Percentiles rank a stretch among this genome's conserved stretches.
Conservation (phyloP, 2,113 vertebrate genomes). For the Fregetta grallaria region DNA sequence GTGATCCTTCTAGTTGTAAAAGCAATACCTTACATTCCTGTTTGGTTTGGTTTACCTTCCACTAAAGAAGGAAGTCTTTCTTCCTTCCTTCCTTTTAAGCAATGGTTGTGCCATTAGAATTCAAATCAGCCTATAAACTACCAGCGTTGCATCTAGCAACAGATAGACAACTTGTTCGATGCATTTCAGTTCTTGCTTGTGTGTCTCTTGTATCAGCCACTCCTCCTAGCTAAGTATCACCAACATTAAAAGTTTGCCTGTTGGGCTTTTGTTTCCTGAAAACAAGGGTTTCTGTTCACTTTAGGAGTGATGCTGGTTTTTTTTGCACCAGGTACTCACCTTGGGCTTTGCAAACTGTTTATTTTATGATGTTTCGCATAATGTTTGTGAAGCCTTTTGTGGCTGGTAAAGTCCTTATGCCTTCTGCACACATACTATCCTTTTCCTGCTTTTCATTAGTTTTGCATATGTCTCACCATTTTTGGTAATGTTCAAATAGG, state of each 20-base stretch:
- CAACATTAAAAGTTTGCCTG: not conserved
- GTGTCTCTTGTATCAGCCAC: not conserved
- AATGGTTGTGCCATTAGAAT: not conserved
- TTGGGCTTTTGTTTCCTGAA: not conserved
- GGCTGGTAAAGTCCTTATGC: not conserved
- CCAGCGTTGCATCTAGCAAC: not conserved
- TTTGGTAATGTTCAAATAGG: not conserved
- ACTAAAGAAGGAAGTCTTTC: not conserved
- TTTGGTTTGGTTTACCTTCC: not conserved
- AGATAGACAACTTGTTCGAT: not conserved
- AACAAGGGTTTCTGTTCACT: not conserved
- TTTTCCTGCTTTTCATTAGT: not conserved
- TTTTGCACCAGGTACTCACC: not conserved
- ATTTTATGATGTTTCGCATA: not conserved
- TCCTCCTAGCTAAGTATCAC: not conserved
- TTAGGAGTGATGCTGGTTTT: not conserved
- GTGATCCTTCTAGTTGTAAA: not conserved
- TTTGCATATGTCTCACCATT: not conserved
- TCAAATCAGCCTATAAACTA: not conserved
- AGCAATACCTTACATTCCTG: not conserved
- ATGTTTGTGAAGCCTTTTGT: not conserved
- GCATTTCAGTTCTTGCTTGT: not conserved
- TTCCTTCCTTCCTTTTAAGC: not conserved
- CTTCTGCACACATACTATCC: not conserved
- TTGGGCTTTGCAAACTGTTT: not conserved